These are phyloP conservation scores for Thymelicus acteon DNA, from an alignment of 2,888 invertebrate species.

Conservation along the genomic window DNA sequence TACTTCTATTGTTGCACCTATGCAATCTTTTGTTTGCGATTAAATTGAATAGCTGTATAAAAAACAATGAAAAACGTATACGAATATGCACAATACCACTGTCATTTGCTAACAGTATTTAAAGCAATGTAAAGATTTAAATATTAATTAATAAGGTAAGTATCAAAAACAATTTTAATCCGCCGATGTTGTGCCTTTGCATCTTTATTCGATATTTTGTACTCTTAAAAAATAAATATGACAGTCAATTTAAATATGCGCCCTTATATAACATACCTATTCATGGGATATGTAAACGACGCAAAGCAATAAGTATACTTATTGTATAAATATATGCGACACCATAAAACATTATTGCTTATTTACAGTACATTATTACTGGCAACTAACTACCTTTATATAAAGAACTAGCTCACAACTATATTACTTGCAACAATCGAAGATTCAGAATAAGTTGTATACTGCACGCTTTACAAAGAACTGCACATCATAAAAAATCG, in stretches of 20 bases:
- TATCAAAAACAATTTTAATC: constrained; percentile 3
- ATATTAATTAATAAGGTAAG: constrained; percentile 5
- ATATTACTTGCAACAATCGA: constrained; percentile 23
- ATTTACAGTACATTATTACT: constrained; percentile 29
- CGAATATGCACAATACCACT: constrained; percentile 34
- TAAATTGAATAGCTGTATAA: constrained; percentile 24
- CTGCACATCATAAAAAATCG: constrained; percentile 11
- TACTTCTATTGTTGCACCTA: constrained; percentile 48
- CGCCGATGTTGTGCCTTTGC: background rate
- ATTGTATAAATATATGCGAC: constrained; percentile 1
- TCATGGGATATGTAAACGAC: constrained; percentile 13
- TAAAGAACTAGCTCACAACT: constrained; percentile 29
- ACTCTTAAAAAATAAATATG: constrained; percentile 29
- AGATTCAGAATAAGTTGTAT: constrained; percentile 20
- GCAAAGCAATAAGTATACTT: constrained; percentile 27
- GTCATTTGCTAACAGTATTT: constrained; percentile 35
- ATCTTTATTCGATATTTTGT: constrained; percentile 22
- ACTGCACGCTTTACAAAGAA: constrained; percentile 23
- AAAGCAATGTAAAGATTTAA: constrained; percentile 17
- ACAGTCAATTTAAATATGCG: constrained; percentile 3
- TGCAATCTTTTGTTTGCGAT: constrained; percentile 42
- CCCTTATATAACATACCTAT: constrained; percentile 24
- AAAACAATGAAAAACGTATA: constrained; percentile 39
- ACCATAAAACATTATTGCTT: constrained; percentile 27
- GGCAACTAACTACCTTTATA: constrained; percentile 23